Evolutionary conservation across 2,797 vertebrate genomes (phyloP), one percentile per base, ranked within the genome.

Genomic region (Acanthornis magna): DNA sequence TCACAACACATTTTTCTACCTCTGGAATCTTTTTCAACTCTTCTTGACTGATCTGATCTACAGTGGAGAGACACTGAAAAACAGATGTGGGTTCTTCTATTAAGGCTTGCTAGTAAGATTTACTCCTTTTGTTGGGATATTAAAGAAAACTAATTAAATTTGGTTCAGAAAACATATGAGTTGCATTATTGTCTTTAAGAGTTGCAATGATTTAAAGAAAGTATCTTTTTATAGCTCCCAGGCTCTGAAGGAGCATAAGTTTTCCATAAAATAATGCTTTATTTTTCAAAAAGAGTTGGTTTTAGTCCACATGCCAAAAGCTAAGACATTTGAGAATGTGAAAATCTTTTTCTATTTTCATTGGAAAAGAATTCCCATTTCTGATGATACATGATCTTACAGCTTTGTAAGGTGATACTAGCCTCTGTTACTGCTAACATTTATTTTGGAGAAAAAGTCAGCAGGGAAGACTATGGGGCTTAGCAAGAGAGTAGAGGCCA

Each of bases 211-310:
- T 89, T 87, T 76, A n/a, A 92, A 72, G 15, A 62, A 53, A 83
- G 61, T 30, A 32, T 66, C 48, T 60, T 78, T 71, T 89, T 86
- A 88, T 17, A 81, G 51, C 47, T 86, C 67, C 54, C 63, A 53
- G 81, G 63, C 74, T 87, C 73, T 84, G 66, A 85, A 72, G 63
- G 20, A 86, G 38, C 55, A n/a, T 50, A 93, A 62, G 50, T 93
- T 96, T 96, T 93, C 63, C 48, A 93, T 93, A 91, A 90, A 91
- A 81, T 75, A 91, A 83, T 70, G 34, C 38, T 74, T 95, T 76
- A 30, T 71, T 94, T 94, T 48, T 67, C 34, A 23, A 38, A 88
- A 87, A 58, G n/a, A 38, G 38, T 57, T 82, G 60, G 71, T 36
- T 76, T 89, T 93, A 51, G 27, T 79, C 61, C 36, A 79, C 77